These are phyloP conservation scores for Cuniculus paca DNA, from an alignment of 2,797 vertebrate species.

Conservation along the genomic window DNA sequence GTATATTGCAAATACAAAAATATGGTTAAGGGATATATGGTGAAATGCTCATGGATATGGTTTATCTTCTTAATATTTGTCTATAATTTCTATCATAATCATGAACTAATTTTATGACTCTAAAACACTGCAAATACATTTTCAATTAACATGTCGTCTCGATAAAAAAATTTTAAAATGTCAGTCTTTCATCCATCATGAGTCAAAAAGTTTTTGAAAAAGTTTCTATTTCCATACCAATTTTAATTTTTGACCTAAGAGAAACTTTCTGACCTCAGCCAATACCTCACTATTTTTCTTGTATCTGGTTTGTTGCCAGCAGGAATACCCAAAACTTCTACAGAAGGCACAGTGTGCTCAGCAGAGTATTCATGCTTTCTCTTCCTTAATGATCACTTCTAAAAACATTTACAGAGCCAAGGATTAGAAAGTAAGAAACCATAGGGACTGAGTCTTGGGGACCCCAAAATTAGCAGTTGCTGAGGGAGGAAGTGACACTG, in stretches of 20 bases:
- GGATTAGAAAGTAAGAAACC: background rate
- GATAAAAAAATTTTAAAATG: background rate
- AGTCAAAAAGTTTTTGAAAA: constrained; percentile 29
- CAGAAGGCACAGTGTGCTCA: background rate
- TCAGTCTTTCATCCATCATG: background rate
- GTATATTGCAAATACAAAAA: background rate
- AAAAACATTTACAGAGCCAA: background rate
- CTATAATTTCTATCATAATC: background rate
- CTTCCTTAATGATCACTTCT: background rate
- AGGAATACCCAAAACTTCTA: background rate
- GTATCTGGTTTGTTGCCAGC: background rate
- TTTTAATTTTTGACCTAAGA: background rate
- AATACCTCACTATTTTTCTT: background rate
- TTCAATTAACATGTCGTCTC: background rate
- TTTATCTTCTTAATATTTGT: background rate
- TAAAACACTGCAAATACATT: background rate
- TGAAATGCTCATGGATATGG: background rate
- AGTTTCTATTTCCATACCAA: background rate
- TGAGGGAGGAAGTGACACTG: fast-evolving
- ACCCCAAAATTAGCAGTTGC: background rate
- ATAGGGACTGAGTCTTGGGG: background rate
- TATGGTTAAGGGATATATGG: background rate
- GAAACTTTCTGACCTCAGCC: background rate
- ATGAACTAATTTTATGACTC: background rate
- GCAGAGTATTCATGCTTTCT: background rate